Base-by-base conservation (phyloP, 2,797 vertebrate genomes). In the Chrysolophus pictus region DNA sequence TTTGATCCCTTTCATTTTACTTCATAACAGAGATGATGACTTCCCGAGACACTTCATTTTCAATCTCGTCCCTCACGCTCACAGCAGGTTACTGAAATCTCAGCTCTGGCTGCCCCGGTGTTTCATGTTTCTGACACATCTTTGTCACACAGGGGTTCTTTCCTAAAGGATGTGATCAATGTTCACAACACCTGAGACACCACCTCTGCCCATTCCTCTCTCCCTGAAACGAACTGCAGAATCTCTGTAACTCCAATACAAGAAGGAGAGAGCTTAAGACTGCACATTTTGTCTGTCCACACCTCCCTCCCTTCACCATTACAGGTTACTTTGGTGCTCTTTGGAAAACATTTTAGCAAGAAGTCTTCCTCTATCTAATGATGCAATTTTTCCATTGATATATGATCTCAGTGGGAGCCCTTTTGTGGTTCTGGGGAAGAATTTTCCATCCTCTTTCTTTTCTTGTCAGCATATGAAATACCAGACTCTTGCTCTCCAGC, bases 401-500 rank as follows among this genome's bases (percentile, higher is more conserved):
- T 29, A 26, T 16, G 42, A 72, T 18, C 75, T 83, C 84, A 72
- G 37, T 53, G 58, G 59, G 75, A 94, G 41, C 4, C 23, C 37
- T 55, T 6, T 31, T 1, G 13, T 26, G 67, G 37, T 19, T 84
- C 46, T 56, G 49, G 9, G 19, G 31, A 89, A 81, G 76, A 78
- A 84, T 78, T 90, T 92, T 47, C 81, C 35, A 84, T 12, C 18
- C n/a, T 41, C 28, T 68, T 81, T 71, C 51, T 95, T 78, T 76
- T 76, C 53, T 67, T 84, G 76, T 44, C 37, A 60, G 33, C 11
- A 47, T 35, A 21, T 64, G 60, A 91, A 91, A 68, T 56, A 58
- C 86, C 35, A 8, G 11, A 64, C 19, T 76, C 15, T 74, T 47
- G 29, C 75, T 69, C 55, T 84, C 35, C 74, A 93, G 85, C 37